phyloP scores from a whole-genome alignment of 2,113 vertebrate species.

The Plecturocebus donacophilus region DNA sequence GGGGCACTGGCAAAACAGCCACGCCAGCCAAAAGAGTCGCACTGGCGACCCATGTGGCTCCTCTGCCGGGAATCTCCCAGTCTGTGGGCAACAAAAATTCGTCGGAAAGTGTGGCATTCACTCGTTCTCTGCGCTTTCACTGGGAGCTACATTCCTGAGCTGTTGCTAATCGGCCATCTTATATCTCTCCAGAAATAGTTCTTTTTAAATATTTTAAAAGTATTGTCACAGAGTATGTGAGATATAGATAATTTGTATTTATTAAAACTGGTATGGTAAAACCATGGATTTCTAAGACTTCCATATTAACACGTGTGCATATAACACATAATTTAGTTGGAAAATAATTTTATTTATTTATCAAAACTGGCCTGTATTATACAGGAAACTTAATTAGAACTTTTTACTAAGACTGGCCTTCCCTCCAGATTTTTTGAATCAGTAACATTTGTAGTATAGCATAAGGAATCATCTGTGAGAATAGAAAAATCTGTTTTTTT shows the following conservation, averaged over 20 bases:
- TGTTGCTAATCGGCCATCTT: too few species aligned
- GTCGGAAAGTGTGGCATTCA: too few species aligned
- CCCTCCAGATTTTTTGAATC: conserved; percentile 17
- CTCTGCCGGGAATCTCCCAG: too few species aligned
- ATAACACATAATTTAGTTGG: neutral
- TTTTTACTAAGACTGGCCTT: conserved; percentile 6
- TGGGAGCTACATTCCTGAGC: too few species aligned
- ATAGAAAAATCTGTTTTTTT: conserved; percentile 20
- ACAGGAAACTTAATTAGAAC: conserved; percentile 3
- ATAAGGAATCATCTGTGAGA: neutral
- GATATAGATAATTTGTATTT: conserved; percentile 26
- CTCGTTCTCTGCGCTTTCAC: too few species aligned
- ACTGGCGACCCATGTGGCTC: too few species aligned
- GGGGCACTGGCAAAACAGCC: too few species aligned
- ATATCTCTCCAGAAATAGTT: too few species aligned
- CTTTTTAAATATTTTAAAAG: conserved; percentile 19
- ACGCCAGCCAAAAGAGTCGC: too few species aligned
- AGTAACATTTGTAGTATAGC: conserved; percentile 28
- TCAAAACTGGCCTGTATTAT: neutral
- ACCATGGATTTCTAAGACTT: neutral
- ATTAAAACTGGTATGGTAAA: conserved; percentile 46
- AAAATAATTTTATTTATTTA: conserved; percentile 19
- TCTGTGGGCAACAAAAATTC: too few species aligned
- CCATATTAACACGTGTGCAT: neutral
- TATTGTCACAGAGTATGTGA: neutral